Conservation (phyloP, 2,888 invertebrate species). For the Caenorhabditis afra region DNA sequence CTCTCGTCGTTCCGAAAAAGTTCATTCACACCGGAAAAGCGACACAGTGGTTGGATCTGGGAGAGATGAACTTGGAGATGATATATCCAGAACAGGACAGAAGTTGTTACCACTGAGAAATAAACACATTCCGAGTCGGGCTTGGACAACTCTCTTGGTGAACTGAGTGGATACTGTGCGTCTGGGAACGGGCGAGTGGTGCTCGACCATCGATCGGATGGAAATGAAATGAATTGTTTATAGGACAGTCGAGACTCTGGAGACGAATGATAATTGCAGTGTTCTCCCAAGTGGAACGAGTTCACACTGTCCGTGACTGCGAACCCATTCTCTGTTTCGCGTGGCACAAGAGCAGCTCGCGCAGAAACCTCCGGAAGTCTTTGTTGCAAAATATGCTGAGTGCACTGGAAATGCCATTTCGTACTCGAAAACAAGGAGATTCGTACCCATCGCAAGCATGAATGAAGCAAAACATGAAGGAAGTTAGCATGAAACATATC, state of each 20-base stretch:
- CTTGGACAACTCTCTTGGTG: too few relatives aligned
- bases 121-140: neutral
- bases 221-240: too few relatives aligned
- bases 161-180: too few relatives aligned
- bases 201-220: too few relatives aligned
- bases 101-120: constrained; percentile 66
- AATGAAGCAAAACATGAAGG: constrained; percentile 15
- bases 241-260: too few relatives aligned
- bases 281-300: too few relatives aligned
- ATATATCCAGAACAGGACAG: constrained; percentile 61
- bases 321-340: too few relatives aligned
- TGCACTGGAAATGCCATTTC: constrained; percentile 21
- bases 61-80: constrained; percentile 61
- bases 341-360: too few relatives aligned
- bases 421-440: neutral
- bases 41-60: constrained; percentile 63
- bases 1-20: constrained; percentile 62
- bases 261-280: neutral
- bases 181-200: too few relatives aligned
- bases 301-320: too few relatives aligned
- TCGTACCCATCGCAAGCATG: constrained; percentile 36
- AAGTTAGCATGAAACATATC: constrained; percentile 33
- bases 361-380: constrained; percentile 14
- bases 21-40: constrained; percentile 67
- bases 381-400: constrained; percentile 32